Evolutionary conservation across 2,888 invertebrate genomes (phyloP).

Genomic region (Deilephila porcellus): DNA sequence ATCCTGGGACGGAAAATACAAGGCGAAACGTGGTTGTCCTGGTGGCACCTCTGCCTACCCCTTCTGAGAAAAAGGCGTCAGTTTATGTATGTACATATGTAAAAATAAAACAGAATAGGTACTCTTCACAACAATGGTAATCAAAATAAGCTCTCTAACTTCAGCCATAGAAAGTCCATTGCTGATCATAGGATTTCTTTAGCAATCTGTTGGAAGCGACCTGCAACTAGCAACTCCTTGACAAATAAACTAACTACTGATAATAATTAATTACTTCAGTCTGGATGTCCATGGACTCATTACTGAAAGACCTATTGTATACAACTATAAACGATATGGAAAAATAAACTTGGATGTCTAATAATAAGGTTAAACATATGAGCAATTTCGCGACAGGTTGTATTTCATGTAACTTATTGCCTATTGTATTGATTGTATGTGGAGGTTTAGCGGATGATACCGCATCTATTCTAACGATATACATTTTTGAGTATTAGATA

Average conservation of each 20-base stretch:
- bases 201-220: no score
- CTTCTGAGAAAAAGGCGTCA: no score
- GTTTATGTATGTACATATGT: no score
- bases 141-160: no score
- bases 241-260: background rate
- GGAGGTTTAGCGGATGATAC: background rate
- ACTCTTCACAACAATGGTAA: no score
- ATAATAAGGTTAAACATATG: constrained; percentile 15
- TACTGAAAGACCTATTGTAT: background rate
- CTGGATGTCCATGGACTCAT: background rate
- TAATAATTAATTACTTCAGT: background rate
- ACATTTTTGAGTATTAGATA: background rate
- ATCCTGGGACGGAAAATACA: no score
- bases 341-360: constrained; percentile 8
- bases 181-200: no score
- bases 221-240: no score
- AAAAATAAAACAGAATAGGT: no score
- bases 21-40: no score
- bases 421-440: constrained; percentile 4
- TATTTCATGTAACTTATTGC: constrained; percentile 12
- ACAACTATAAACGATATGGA: background rate
- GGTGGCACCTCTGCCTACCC: no score
- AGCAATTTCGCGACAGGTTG: background rate
- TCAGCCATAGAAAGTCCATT: no score
- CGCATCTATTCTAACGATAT: background rate